phyloP scores from a whole-genome alignment of 1,140 invertebrate genomes.

The Solenopsis fugax region DNA sequence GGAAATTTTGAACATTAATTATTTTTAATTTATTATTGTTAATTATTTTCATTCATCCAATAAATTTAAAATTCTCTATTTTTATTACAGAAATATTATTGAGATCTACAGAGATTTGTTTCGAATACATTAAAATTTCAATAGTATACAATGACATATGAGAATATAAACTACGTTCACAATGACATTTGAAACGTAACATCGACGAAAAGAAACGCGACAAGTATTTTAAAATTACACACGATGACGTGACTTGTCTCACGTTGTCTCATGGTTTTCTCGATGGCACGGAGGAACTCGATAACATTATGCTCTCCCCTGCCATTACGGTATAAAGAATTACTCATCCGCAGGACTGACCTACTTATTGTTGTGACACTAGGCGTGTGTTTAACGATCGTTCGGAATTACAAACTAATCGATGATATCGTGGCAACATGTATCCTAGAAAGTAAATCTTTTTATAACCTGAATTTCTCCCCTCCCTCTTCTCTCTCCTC shows the following conservation, averaged over 20 bases:
- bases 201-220: neutral
- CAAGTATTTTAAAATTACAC: slow-evolving; percentile 26
- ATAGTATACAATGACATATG: neutral
- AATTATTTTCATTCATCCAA: too few species aligned
- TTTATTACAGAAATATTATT: neutral
- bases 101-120: neutral
- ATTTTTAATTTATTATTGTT: too few species aligned
- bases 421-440: neutral
- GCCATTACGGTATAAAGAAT: slow-evolving; percentile 47
- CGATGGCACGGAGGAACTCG: slow-evolving; percentile 8
- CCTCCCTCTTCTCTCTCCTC: neutral
- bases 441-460: slow-evolving; percentile 10
- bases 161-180: neutral
- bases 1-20: too few species aligned
- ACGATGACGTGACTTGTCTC: slow-evolving; percentile 53
- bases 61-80: neutral
- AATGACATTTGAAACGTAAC: neutral
- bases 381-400: slow-evolving; percentile 33
- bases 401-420: slow-evolving; percentile 49
- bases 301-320: slow-evolving; percentile 41
- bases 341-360: slow-evolving; percentile 18
- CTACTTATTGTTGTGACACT: slow-evolving; percentile 64
- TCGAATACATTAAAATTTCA: neutral
- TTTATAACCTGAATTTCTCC: slow-evolving; percentile 15
- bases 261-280: slow-evolving; percentile 13